Percentiles rank a stretch among this genome's conserved stretches.
These are phyloP conservation scores for Trissonchulus latispiculum DNA, from an alignment of 2,888 invertebrate genomes.

Conservation along the genomic window DNA sequence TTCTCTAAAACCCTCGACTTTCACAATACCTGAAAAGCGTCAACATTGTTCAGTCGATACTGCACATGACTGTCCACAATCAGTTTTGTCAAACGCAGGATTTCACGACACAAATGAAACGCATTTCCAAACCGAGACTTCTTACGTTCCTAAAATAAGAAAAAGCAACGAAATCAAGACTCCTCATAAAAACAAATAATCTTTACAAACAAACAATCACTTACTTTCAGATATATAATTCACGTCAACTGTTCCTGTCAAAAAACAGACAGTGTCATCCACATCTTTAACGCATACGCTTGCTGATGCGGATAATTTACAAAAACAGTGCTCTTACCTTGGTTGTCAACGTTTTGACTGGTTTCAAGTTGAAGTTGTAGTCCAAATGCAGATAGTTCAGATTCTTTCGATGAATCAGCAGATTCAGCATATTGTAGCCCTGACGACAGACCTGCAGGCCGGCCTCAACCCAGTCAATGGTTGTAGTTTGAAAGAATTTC, in stretches of 20 bases:
- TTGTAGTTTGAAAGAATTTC: conserved; percentile 99
- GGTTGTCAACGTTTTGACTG: conserved; percentile 96
- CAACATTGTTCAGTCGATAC: conserved; percentile 96
- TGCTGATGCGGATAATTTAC: no score
- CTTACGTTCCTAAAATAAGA: conserved; percentile 63
- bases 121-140: conserved; percentile 71
- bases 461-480: conserved; percentile 98
- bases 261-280: no score
- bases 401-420: conserved; percentile 97
- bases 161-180: background rate
- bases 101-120: conserved; percentile 97
- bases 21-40: conserved; percentile 63
- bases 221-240: no score
- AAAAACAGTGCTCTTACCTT: no score
- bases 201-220: no score
- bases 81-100: conserved; percentile 90
- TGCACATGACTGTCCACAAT: conserved; percentile 99
- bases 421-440: conserved; percentile 98
- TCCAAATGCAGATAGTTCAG: conserved; percentile 98
- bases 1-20: no score
- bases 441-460: conserved; percentile 93
- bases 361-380: conserved; percentile 98
- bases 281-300: no score
- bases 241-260: no score
- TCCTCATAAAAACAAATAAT: no score